A percentile compares a stretch with the other conserved stretches of the same genome.
Conservation (phyloP, 2,888 invertebrate species). For the Rotaria magnacalcarata region DNA sequence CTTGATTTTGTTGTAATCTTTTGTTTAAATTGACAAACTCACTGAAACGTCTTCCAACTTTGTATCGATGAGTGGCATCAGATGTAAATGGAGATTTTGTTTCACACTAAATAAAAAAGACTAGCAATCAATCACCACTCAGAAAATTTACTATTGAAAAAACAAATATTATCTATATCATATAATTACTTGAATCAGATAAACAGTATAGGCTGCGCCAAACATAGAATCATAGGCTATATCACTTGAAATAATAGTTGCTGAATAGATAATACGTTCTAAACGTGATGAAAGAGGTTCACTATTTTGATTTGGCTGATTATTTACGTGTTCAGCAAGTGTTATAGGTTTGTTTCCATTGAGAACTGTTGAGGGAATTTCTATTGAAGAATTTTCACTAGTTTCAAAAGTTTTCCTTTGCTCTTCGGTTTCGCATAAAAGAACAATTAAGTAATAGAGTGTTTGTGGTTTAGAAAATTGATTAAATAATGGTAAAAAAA, state of each 20-base stretch:
- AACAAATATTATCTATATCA: too few species aligned
- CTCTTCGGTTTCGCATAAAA: neutral
- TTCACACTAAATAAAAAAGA: neutral
- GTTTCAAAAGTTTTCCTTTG: neutral
- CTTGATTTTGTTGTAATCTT: neutral
- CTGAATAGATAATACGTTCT: conserved; percentile 32
- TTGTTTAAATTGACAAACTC: neutral
- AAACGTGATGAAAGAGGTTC: neutral
- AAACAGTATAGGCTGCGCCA: neutral
- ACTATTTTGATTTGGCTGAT: neutral
- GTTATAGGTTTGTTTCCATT: neutral
- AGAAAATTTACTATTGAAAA: too few species aligned
- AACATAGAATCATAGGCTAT: neutral
- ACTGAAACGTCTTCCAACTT: neutral
- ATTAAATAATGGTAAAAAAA: conserved; percentile 4
- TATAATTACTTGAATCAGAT: neutral
- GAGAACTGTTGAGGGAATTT: neutral
- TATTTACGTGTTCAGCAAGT: neutral
- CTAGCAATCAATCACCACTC: too few species aligned
- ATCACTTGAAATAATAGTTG: neutral
- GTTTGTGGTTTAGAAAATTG: conserved; percentile 7
- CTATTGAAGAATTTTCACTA: neutral
- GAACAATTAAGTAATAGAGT: neutral
- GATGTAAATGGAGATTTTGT: conserved; percentile 19
- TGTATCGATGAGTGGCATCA: neutral